A percentile compares a stretch with the other conserved stretches of the same genome.
phyloP scores from a whole-genome alignment of 2,888 invertebrate species.

The Ceriagrion tenellum region DNA sequence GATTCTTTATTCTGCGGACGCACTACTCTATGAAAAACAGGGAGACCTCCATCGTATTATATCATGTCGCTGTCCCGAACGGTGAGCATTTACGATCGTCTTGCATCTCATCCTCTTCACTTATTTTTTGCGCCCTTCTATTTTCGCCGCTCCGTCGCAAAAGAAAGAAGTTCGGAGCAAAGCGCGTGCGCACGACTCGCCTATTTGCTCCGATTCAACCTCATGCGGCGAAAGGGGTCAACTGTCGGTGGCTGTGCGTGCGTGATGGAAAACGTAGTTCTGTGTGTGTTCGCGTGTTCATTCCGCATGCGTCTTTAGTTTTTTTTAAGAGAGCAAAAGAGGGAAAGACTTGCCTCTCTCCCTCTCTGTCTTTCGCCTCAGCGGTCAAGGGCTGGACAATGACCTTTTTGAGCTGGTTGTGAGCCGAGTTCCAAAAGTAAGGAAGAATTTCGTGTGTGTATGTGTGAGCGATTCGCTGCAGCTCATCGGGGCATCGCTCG shows the following conservation, averaged over 20 bases:
- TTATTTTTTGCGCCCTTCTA: neutral
- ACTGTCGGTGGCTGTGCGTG: neutral
- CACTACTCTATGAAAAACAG: constrained; percentile 12
- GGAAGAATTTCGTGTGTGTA: neutral
- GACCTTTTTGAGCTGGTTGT: constrained; percentile 41
- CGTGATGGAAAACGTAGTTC: neutral
- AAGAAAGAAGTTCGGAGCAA: neutral
- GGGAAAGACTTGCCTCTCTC: neutral
- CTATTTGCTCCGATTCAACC: constrained; percentile 6
- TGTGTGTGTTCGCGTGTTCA: neutral
- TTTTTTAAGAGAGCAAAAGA: neutral
- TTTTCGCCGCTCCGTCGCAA: neutral
- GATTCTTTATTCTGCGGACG: constrained; percentile 3
- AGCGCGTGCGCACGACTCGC: neutral
- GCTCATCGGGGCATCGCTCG: constrained; percentile 23
- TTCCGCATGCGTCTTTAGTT: neutral
- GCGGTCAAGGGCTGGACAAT: constrained; percentile 64
- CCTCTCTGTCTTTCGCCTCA: neutral
- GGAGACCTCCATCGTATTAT: neutral
- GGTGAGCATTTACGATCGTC: neutral
- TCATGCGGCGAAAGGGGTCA: neutral
- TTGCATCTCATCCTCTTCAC: neutral
- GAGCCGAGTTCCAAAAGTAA: constrained; percentile 45
- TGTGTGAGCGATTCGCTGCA: neutral
- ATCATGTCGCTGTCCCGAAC: constrained; percentile 17